Base-by-base conservation (phyloP, 2,113 vertebrate genomes). In the Potamarius usumacintae region DNA sequence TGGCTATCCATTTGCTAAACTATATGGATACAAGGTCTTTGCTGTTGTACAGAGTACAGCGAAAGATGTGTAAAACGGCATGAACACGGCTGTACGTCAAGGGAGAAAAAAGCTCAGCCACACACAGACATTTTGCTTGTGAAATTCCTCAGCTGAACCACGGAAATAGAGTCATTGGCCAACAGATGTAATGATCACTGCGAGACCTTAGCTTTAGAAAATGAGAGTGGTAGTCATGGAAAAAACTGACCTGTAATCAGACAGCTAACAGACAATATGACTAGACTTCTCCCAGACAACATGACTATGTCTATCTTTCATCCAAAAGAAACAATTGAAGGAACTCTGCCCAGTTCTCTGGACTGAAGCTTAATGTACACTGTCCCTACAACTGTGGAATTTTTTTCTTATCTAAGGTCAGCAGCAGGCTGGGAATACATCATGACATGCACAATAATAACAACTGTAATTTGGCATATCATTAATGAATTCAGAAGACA, bases 321-420 rank as follows among this genome's bases (percentile, higher is more conserved):
- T 62, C 79, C 30, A 42, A 60, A 5, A 42, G 55, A 81, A 81
- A 82, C 79, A 82, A 82, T 82, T 82, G 79, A 62, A 82, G 79
- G 79, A 82, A 62, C 30, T 82, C 79, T 82, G 57, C 79, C 79
- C 57, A 62, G 3, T 62, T 60, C 3, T 62, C 27, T 82, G 30
- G 79, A 42, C n/a, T 82, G 79, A 10, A 82, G 57, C 30, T 25
- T 48, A 80, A n/a, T 14, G 11, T 22, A 42, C 27, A 58, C n/a
- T 55, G 52, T 27, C 52, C 25, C 25, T 78, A 27, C 34, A 22
- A 82, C 5, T 42, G 53, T 80, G 18, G 18, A 27, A 60, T 60
- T 81, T 60, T 25, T 34, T 62, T 25, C 5, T 62, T 82, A 82
- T 62, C 57, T 82, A 55, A 53, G 50, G 55, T 42, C 4, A 81